A percentile compares a stretch with the other conserved stretches of the same genome.
These are phyloP conservation scores for Lasiurus cinereus DNA, from an alignment of 2,113 vertebrate species.

Conservation along the genomic window DNA sequence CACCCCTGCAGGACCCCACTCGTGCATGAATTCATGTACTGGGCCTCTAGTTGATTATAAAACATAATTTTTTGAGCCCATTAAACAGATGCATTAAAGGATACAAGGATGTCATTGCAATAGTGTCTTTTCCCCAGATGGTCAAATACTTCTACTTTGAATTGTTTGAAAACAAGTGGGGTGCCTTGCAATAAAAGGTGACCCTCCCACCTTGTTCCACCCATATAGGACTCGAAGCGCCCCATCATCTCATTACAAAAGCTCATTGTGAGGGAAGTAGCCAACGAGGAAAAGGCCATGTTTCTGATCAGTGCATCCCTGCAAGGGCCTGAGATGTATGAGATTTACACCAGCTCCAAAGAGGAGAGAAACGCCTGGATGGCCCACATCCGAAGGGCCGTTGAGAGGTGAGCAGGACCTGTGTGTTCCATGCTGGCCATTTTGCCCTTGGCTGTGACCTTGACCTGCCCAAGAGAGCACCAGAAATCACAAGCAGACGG, in stretches of 20 bases:
- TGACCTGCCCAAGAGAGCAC: neutral
- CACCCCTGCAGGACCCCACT: too few species aligned
- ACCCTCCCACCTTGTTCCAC: neutral
- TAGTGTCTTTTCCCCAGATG: neutral
- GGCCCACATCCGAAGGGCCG: constrained; percentile 93
- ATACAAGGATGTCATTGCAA: neutral
- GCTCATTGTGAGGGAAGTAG: constrained; percentile 97
- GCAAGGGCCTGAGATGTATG: constrained; percentile 97
- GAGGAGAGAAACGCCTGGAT: constrained; percentile 98
- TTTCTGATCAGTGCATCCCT: constrained; percentile 97
- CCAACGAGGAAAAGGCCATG: constrained; percentile 98
- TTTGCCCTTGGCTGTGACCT: neutral
- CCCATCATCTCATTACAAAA: constrained; percentile 96
- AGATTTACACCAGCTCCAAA: constrained; percentile 95
- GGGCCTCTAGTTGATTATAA: neutral
- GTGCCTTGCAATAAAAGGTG: fast-evolving
- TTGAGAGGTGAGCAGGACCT: constrained; percentile 90
- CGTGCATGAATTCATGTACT: too few species aligned
- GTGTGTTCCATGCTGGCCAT: fast-evolving
- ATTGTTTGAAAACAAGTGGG: neutral
- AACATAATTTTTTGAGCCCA: neutral
- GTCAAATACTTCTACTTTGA: neutral
- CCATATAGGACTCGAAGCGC: constrained; percentile 94
- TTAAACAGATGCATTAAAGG: neutral
- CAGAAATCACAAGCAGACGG: fast-evolving